These are phyloP conservation scores for Sympetrum striolatum DNA, from an alignment of 2,888 invertebrate genomes.

Conservation along the genomic window DNA sequence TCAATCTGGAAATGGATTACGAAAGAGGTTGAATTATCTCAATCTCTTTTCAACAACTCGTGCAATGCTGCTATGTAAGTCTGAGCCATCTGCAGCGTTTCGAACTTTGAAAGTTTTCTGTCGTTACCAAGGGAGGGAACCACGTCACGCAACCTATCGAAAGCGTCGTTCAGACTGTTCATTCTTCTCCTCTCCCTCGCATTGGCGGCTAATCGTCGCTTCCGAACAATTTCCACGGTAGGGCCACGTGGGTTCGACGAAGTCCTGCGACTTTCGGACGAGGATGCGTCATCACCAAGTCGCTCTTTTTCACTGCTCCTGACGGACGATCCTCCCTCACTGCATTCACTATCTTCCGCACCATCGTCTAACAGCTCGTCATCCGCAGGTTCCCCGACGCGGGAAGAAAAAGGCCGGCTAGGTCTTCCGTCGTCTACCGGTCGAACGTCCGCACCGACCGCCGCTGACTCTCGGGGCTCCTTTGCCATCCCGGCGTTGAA, in stretches of 20 bases:
- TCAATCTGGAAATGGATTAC: neutral
- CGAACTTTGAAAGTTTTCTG: conserved; percentile 77
- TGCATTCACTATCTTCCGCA: conserved; percentile 21
- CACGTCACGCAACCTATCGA: conserved; percentile 74
- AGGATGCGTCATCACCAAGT: neutral
- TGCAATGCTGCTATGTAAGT: conserved; percentile 76
- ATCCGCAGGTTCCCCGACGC: neutral
- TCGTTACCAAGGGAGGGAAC: conserved; percentile 75
- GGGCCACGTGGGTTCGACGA: conserved; percentile 59
- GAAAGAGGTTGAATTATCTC: neutral
- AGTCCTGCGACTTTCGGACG: neutral
- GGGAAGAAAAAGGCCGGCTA: neutral
- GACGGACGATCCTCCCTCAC: neutral
- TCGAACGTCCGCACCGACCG: neutral
- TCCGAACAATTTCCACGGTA: conserved; percentile 66
- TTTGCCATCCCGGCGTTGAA: conserved; percentile 7
- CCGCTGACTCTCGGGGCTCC: neutral
- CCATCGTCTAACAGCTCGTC: neutral
- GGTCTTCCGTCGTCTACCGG: neutral
- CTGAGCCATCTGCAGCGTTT: conserved; percentile 81
- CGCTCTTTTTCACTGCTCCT: neutral
- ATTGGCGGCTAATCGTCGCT: conserved; percentile 74
- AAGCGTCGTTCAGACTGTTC: conserved; percentile 79
- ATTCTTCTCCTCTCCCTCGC: conserved; percentile 76
- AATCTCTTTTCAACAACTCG: conserved; percentile 66